phyloP scores from a whole-genome alignment of 2,888 invertebrate species.

The Hypomecis punctinalis region DNA sequence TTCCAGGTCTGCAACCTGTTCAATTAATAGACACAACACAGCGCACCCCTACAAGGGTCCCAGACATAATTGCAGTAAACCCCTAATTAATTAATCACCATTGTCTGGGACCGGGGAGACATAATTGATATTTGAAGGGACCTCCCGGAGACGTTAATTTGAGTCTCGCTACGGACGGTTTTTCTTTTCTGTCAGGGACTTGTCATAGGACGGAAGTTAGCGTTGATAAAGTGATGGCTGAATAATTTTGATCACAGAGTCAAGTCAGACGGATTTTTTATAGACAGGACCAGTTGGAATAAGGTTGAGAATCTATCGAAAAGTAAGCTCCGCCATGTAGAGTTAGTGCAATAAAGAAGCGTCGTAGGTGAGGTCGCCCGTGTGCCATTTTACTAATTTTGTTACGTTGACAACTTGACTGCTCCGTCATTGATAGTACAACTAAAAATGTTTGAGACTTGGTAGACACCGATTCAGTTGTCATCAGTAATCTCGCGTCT shows the following conservation, averaged over 20 bases:
- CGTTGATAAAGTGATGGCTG: slow-evolving; percentile 5
- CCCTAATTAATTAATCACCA: slow-evolving; percentile 83
- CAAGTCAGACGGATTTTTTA: not conserved
- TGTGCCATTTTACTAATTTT: too few species aligned
- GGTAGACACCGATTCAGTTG: too few species aligned
- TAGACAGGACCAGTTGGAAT: too few species aligned
- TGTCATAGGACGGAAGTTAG: slow-evolving; percentile 13
- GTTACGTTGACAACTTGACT: too few species aligned
- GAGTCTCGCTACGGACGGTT: slow-evolving; percentile 16
- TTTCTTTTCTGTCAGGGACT: slow-evolving; percentile 16
- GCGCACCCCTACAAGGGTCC: slow-evolving; percentile 48
- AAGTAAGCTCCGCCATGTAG: too few species aligned
- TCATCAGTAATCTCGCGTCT: too few species aligned
- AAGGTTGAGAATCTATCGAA: too few species aligned
- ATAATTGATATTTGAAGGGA: slow-evolving; percentile 83
- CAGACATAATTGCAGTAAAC: slow-evolving; percentile 76
- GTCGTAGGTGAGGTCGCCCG: too few species aligned
- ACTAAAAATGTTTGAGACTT: too few species aligned
- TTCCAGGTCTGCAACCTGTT: slow-evolving; percentile 7
- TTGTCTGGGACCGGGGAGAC: slow-evolving; percentile 67
- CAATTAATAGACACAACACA: slow-evolving; percentile 21
- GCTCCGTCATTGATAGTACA: too few species aligned
- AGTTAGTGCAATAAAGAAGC: too few species aligned
- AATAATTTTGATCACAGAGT: not conserved
- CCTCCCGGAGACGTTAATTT: slow-evolving; percentile 58